Conservation (phyloP, 1,140 invertebrate species). For the Bombus confusus region DNA sequence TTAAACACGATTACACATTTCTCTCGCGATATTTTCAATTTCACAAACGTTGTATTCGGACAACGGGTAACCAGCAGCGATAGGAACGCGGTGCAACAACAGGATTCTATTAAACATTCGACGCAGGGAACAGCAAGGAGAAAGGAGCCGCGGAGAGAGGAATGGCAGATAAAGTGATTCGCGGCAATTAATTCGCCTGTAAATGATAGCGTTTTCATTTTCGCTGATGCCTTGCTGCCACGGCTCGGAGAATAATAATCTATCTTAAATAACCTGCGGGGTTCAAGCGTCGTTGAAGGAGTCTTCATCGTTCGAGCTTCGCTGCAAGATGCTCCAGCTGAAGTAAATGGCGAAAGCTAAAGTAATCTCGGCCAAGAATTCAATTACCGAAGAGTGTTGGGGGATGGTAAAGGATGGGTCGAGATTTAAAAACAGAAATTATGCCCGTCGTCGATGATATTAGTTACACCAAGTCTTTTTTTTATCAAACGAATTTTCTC, state of each 20-base stretch:
- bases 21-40: neutral
- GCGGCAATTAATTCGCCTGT: conserved; percentile 74
- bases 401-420: conserved; percentile 62
- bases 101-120: conserved; percentile 19
- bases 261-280: conserved; percentile 80
- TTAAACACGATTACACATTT: neutral
- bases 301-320: conserved; percentile 62
- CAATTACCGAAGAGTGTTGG: conserved; percentile 71
- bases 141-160: neutral
- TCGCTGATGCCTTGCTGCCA: conserved; percentile 73
- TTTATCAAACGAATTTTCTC: neutral
- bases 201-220: conserved; percentile 81
- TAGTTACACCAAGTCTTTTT: conserved; percentile 14
- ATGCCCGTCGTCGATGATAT: conserved; percentile 58
- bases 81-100: conserved; percentile 16
- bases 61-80: conserved; percentile 3
- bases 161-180: conserved; percentile 65
- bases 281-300: conserved; percentile 51
- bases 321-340: conserved; percentile 56
- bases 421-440: conserved; percentile 80
- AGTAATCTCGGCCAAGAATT: conserved; percentile 77
- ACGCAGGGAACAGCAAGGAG: neutral
- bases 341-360: conserved; percentile 69
- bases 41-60: neutral
- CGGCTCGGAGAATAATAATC: conserved; percentile 77